Evolutionary conservation across 2,888 invertebrate species (phyloP), one percentile per base, ranked within the genome.

Genomic region (Euphydryas editha): DNA sequence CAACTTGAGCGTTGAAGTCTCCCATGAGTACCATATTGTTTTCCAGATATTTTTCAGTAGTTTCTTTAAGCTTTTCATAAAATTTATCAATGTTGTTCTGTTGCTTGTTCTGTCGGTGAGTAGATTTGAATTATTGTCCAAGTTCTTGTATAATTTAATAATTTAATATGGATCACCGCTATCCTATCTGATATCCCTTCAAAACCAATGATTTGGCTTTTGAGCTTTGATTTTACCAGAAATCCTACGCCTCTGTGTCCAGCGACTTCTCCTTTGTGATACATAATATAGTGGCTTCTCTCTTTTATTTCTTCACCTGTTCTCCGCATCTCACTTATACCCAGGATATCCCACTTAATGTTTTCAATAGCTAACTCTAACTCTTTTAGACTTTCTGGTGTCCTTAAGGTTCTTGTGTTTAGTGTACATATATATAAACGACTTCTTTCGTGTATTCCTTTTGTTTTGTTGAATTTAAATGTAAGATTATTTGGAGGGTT

Each of bases 321-420:
- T 49, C 72, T 63, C 49, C 71, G 58, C 47, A 72, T 55, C 58
- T 70, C 71, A 36, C 72, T 69, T 1, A 74, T 62, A 24, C 72
- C 74, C 15, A 72, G 1, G 15, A 72, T 69, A 18, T 62, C 62
- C 59, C 64, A 69, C 44, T 68, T 42, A 36, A 61, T 20, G 8
- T 54, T 51, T 49, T 36, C 49, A 11, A 60, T 17, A 36, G 59
- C 49, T 24, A 49, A 36, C 39, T 51, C 51, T 10, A 39, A 5
- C 54, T 54, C 54, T 39, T 39, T 3, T 8, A 39, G 39, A 39
- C 39, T 39, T 39, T 39, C 39, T 39, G 39, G 13, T 13, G 11
- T 39, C 8, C 39, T 39, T 10, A 39, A 13, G 4, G 39, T 39
- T 39, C 39, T 3, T 8, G 39, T 3, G 39, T 39, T 39, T 39